Conservation (phyloP, 2,888 invertebrate genomes). For the Lepidochitona cinerea region DNA sequence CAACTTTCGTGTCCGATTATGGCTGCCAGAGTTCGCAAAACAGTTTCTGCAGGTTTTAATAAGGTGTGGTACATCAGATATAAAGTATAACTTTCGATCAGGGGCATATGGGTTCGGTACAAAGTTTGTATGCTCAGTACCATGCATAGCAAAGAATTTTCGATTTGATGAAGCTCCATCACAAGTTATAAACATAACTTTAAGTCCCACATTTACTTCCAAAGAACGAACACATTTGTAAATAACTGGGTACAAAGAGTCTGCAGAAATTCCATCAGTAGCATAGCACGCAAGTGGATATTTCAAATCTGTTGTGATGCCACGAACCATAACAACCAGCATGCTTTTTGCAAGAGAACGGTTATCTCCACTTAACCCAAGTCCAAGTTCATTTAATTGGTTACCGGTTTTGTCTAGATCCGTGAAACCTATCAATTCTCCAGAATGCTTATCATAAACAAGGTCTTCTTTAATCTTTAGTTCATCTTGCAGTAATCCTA, state of each 20-base stretch:
- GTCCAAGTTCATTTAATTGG: background rate
- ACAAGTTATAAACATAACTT: background rate
- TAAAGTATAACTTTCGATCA: conserved; percentile 6
- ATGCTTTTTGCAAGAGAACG: background rate
- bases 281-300: too few species aligned
- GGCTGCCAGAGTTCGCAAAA: conserved; percentile 5
- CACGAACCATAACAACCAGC: conserved; percentile 11
- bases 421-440: conserved; percentile 9
- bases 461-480: conserved; percentile 4
- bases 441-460: background rate
- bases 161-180: conserved; percentile 9
- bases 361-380: background rate
- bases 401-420: background rate
- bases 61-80: conserved; percentile 9
- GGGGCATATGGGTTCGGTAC: background rate
- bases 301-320: conserved; percentile 6
- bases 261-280: background rate
- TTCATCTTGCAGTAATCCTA: conserved; percentile 10
- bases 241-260: background rate
- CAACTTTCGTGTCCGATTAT: background rate
- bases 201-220: background rate
- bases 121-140: background rate
- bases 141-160: conserved; percentile 9
- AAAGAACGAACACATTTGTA: background rate
- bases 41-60: conserved; percentile 4